phyloP scores from a whole-genome alignment of 2,888 invertebrate genomes.

The Epirrita christyi region DNA sequence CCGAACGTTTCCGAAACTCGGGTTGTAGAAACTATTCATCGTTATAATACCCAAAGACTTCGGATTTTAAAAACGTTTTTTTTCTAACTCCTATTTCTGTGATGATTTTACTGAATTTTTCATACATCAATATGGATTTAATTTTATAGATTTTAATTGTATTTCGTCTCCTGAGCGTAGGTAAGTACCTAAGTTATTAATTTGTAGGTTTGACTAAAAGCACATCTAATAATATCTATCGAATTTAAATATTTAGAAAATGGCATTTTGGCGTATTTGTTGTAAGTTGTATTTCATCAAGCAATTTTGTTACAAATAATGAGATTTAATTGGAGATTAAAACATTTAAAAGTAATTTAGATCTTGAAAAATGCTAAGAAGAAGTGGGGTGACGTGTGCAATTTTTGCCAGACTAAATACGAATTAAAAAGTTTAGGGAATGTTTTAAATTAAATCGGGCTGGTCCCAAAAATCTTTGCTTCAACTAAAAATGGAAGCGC shows the following conservation, averaged over 20 bases:
- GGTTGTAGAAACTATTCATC: not conserved
- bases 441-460: constrained; percentile 37
- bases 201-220: not conserved
- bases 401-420: not conserved
- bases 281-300: constrained; percentile 36
- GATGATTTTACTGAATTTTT: not conserved
- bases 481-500: not conserved
- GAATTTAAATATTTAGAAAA: constrained; percentile 23
- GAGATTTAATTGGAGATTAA: constrained; percentile 54
- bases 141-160: no score
- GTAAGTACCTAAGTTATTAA: not conserved
- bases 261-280: not conserved
- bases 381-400: not conserved
- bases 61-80: no score
- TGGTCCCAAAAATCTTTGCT: constrained; percentile 37
- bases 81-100: no score
- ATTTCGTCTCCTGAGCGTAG: not conserved
- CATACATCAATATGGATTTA: no score
- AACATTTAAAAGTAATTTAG: not conserved
- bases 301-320: constrained; percentile 48
- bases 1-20: not conserved
- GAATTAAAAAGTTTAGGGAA: not conserved
- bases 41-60: no score
- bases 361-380: not conserved
- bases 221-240: constrained; percentile 18